Percentiles rank a stretch among this genome's conserved stretches.
These are phyloP conservation scores for Drosophila borborema DNA, from an alignment of 2,888 invertebrate genomes.

Conservation along the genomic window DNA sequence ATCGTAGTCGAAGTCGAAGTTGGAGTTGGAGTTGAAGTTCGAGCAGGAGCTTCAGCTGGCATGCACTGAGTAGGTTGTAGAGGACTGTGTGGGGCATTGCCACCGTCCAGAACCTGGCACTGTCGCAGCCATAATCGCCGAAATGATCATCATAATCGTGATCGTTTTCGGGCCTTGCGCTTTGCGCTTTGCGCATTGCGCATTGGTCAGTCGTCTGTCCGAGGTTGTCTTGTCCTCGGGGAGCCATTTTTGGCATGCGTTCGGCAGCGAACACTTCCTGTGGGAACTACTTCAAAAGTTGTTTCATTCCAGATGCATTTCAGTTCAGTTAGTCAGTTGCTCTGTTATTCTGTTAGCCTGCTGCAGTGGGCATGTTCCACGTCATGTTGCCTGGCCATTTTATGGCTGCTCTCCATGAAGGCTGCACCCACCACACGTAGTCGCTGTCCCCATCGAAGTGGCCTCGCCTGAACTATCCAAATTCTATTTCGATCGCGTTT, in stretches of 20 bases:
- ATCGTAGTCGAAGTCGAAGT: constrained; percentile 1
- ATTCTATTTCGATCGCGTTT: constrained; percentile 42
- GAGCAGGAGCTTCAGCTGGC: constrained; percentile 14
- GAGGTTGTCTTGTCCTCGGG: constrained; percentile 70
- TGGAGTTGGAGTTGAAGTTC: constrained; percentile 9
- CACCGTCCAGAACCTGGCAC: constrained; percentile 48
- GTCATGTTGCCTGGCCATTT: constrained; percentile 56
- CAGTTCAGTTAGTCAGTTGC: constrained; percentile 12
- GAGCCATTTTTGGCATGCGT: constrained; percentile 77
- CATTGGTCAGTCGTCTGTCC: constrained; percentile 49
- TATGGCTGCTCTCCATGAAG: constrained; percentile 38
- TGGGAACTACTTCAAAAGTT: constrained; percentile 68
- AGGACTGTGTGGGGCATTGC: constrained; percentile 57
- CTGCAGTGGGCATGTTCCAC: constrained; percentile 37
- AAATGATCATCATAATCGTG: constrained; percentile 77
- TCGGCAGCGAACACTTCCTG: constrained; percentile 75
- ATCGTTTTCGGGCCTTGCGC: constrained; percentile 61
- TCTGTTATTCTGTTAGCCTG: background rate
- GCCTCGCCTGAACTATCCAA: constrained; percentile 22
- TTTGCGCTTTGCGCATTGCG: constrained; percentile 32
- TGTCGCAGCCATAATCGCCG: constrained; percentile 65
- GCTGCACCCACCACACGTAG: constrained; percentile 56
- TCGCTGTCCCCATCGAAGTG: background rate
- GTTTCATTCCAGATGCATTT: constrained; percentile 51
- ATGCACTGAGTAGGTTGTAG: constrained; percentile 32